Evolutionary conservation across 1,140 invertebrate species (phyloP), one percentile per base, ranked within the genome.

Genomic region (Mamestra configurata): DNA sequence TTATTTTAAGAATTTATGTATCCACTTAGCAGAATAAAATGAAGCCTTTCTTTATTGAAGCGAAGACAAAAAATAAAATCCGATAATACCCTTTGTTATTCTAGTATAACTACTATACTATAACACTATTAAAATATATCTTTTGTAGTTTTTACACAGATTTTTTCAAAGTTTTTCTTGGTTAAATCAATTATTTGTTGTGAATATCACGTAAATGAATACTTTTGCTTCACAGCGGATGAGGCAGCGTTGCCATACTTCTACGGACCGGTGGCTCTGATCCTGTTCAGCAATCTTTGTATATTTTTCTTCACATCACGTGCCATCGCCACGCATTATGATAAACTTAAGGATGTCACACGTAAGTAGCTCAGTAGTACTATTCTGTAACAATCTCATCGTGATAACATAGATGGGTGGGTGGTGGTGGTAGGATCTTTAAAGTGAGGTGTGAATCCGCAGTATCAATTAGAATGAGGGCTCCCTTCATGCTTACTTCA

Each of bases 211-310:
- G n/a, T 51, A 51, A 27, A 68, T 5, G 6, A 4, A 15, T 22
- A 4, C 24, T 0, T 55, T 76, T 86, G 77, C 51, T 85, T 93
- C 88, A 10, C 88, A 96, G 96, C 95, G 77, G 95, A 96, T 71
- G 86, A 94, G 77, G 94, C 95, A 43, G 95, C 96, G 3, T 89
- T 97, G 82, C 96, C 96, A 3, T 97, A 96, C 82, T 97, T 97
- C 83, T 97, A 97, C 86, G 95, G 96, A 1, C 96, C 96, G 0
- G 93, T 96, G 4, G 96, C 96, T 0, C 77, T 96, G 7, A 95
- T 97, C 6, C 89, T 96, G 0, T 53, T 95, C 2, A 89, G 83
- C 15, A 96, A 96, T 85, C 77, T 96, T 27, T 73, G 96, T 22
- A 93, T 96, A 83, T 96, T 96, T 84, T 87, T 96, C 57, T 82